Evolutionary conservation across 2,797 vertebrate species (phyloP).

Genomic region (Enteromius unitaeniatus): DNA sequence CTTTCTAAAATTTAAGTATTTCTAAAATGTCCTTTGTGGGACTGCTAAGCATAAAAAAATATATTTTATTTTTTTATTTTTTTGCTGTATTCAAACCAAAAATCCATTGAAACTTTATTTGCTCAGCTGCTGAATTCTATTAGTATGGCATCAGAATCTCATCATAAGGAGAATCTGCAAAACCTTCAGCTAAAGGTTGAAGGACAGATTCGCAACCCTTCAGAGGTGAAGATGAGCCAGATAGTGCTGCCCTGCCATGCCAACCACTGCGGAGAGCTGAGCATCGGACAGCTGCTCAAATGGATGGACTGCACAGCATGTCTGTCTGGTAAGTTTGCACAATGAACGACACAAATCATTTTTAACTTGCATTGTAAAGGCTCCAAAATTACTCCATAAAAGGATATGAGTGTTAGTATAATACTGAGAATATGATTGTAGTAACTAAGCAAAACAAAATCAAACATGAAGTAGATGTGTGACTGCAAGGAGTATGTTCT

Average conservation of each 20-base stretch:
- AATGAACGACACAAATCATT: constrained; percentile 4
- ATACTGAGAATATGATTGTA: neutral
- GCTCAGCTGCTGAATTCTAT: neutral
- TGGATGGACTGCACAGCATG: constrained; percentile 95
- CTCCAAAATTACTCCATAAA: constrained; percentile 6
- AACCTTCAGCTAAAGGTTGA: constrained; percentile 63
- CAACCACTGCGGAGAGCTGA: constrained; percentile 87
- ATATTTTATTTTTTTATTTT: too few species aligned
- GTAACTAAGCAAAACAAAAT: neutral
- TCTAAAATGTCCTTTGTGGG: neutral
- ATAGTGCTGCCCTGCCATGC: constrained; percentile 92
- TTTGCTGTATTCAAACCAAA: neutral
- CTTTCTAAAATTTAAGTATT: neutral
- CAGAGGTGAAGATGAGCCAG: constrained; percentile 94
- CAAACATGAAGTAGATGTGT: neutral
- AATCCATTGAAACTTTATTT: neutral
- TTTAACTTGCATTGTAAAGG: constrained; percentile 19
- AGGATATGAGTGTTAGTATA: neutral
- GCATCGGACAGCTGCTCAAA: constrained; percentile 91
- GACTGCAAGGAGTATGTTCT: neutral
- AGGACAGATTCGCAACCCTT: constrained; percentile 73
- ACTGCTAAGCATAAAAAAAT: neutral
- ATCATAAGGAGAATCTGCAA: constrained; percentile 38
- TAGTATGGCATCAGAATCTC: constrained; percentile 48
- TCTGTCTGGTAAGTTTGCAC: constrained; percentile 83